A percentile compares a stretch with the other conserved stretches of the same genome.
Evolutionary conservation across 2,797 vertebrate genomes (phyloP).

Genomic region (Anomalospiza imberbis): DNA sequence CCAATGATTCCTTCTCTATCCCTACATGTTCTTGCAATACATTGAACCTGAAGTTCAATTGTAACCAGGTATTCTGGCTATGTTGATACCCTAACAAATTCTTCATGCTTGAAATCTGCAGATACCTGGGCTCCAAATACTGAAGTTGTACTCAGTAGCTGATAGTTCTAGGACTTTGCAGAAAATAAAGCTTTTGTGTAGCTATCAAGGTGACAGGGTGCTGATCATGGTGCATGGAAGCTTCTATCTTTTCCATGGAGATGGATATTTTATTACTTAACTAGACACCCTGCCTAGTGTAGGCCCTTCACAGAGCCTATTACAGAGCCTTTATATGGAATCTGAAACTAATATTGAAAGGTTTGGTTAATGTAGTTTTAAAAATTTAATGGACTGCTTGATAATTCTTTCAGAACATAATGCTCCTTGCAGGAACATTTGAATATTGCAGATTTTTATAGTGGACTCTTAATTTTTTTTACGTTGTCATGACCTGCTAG

Average conservation of each 20-base stretch:
- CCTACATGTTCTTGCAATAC: background rate
- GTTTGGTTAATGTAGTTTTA: background rate
- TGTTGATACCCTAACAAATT: background rate
- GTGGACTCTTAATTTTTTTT: background rate
- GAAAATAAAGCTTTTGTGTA: background rate
- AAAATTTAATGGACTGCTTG: background rate
- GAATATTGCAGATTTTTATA: background rate
- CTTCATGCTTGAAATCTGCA: background rate
- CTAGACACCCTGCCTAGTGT: background rate
- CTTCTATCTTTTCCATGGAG: background rate
- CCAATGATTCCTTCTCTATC: background rate
- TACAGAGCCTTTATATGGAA: background rate
- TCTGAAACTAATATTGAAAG: background rate
- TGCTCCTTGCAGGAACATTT: background rate
- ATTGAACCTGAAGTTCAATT: background rate
- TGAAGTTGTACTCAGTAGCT: background rate
- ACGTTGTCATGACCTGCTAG: background rate
- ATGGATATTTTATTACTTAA: background rate
- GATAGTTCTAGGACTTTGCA: background rate
- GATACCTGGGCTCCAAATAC: background rate
- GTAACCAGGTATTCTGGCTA: background rate
- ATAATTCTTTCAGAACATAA: background rate
- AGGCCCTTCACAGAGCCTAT: background rate
- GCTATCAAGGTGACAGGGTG: background rate
- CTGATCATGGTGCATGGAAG: background rate